Conservation (phyloP, 1,140 invertebrate genomes). For the Lordiphosa collinella region DNA sequence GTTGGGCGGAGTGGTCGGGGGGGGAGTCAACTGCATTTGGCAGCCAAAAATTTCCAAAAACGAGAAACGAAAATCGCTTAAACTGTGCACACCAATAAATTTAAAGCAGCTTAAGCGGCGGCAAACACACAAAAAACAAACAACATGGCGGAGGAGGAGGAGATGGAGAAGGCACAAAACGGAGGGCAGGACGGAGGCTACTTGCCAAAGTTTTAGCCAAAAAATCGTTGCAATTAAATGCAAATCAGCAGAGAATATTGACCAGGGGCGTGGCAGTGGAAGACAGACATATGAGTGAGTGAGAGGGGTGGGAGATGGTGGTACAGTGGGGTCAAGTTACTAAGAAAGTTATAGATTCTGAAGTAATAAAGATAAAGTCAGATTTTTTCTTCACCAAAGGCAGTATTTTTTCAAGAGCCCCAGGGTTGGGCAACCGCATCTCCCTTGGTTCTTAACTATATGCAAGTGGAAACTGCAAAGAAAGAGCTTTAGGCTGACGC, state of each 20-base stretch:
- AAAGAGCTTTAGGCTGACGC: too few relatives aligned
- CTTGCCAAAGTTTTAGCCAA: slow-evolving; percentile 14
- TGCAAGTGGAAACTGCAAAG: too few relatives aligned
- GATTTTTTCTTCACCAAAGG: too few relatives aligned
- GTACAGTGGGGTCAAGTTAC: not conserved
- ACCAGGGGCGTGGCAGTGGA: slow-evolving; percentile 8
- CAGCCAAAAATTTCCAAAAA: slow-evolving; percentile 16
- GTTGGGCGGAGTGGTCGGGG: not conserved
- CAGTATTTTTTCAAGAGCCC: too few relatives aligned
- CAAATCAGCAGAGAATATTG: slow-evolving; percentile 59
- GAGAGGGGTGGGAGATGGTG: too few relatives aligned
- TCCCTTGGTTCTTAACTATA: too few relatives aligned
- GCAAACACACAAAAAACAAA: slow-evolving; percentile 25
- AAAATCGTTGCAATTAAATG: slow-evolving; percentile 72
- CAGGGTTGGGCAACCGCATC: too few relatives aligned
- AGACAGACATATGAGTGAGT: slow-evolving; percentile 9
- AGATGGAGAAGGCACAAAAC: slow-evolving; percentile 1
- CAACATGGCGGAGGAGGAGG: not conserved
- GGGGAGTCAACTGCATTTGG: not conserved
- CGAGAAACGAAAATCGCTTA: slow-evolving; percentile 66
- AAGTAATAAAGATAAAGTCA: too few relatives aligned
- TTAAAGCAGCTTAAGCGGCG: slow-evolving; percentile 72
- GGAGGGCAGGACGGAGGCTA: slow-evolving; percentile 5
- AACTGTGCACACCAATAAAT: slow-evolving; percentile 75
- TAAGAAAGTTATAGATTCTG: too few relatives aligned